Conservation (phyloP, 2,113 vertebrate species). For the Nothobranchius furzeri region DNA sequence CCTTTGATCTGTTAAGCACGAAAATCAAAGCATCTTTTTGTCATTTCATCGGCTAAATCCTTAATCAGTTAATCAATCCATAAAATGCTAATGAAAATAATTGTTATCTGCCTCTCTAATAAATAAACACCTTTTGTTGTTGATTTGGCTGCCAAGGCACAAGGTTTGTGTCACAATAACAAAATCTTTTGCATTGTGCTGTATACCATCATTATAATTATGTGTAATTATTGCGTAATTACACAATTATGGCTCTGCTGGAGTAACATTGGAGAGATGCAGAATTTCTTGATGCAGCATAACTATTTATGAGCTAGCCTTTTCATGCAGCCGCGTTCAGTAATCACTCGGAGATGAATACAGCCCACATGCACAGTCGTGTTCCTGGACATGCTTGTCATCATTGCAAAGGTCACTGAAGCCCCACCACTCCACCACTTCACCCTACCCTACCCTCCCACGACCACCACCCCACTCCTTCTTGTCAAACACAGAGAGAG, state of each 20-base stretch:
- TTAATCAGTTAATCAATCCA: background rate
- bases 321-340: slow-evolving; percentile 31
- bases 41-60: background rate
- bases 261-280: slow-evolving; percentile 7
- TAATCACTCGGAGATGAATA: slow-evolving; percentile 58
- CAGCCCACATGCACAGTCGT: slow-evolving; percentile 56
- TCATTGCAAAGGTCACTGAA: slow-evolving; percentile 85
- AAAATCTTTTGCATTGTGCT: slow-evolving; percentile 28
- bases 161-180: slow-evolving; percentile 32
- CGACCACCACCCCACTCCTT: slow-evolving; percentile 1
- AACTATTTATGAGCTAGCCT: slow-evolving; percentile 30
- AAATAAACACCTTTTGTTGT: slow-evolving; percentile 13
- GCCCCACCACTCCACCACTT: slow-evolving; percentile 29
- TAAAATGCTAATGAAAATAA: slow-evolving; percentile 14
- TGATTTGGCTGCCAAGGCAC: slow-evolving; percentile 10
- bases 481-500: slow-evolving; percentile 12
- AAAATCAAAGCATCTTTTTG: slow-evolving; percentile 1
- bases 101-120: background rate
- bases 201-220: slow-evolving; percentile 37
- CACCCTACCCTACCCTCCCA: background rate
- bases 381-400: slow-evolving; percentile 78
- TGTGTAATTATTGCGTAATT: slow-evolving; percentile 51
- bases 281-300: slow-evolving; percentile 30
- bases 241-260: slow-evolving; percentile 34
- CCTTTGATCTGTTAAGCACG: background rate